These are phyloP conservation scores for Lasioglossum figueresi DNA, from an alignment of 2,888 invertebrate genomes.

Conservation along the genomic window DNA sequence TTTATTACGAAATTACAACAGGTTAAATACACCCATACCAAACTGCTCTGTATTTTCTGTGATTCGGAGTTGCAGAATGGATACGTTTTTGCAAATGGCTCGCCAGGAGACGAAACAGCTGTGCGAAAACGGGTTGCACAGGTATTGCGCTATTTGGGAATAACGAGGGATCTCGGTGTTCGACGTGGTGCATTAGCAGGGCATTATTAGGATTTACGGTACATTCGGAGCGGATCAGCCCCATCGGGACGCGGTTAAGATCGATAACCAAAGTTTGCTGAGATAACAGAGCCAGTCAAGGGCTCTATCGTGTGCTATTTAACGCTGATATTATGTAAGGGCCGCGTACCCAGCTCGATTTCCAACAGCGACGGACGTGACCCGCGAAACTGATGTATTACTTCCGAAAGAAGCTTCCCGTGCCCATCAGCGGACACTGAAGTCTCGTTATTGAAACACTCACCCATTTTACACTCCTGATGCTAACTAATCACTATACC, in stretches of 20 bases:
- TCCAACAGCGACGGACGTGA: not conserved
- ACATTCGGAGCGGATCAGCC: constrained; percentile 42
- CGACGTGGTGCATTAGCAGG: constrained; percentile 39
- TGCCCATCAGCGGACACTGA: not conserved
- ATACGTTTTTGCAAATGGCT: not conserved
- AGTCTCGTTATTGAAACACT: not conserved
- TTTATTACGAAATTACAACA: no score
- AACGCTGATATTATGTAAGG: not conserved
- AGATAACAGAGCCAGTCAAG: constrained; percentile 11
- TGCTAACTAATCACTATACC: not conserved
- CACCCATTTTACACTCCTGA: not conserved
- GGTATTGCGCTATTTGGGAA: constrained; percentile 28
- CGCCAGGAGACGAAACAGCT: constrained; percentile 39
- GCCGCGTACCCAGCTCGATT: not conserved
- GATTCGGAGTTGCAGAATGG: not conserved
- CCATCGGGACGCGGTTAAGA: constrained; percentile 25
- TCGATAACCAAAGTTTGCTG: constrained; percentile 48
- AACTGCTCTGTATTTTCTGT: no score
- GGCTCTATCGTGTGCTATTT: not conserved
- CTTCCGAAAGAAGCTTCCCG: not conserved
- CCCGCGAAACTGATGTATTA: not conserved
- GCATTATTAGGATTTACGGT: constrained; percentile 58
- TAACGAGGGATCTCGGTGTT: constrained; percentile 24
- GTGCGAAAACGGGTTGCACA: constrained; percentile 10
- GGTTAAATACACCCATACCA: no score